Percentiles rank a stretch among this genome's conserved stretches.
These are phyloP conservation scores for Sapayoa aenigma DNA, from an alignment of 2,113 vertebrate species.

Conservation along the genomic window DNA sequence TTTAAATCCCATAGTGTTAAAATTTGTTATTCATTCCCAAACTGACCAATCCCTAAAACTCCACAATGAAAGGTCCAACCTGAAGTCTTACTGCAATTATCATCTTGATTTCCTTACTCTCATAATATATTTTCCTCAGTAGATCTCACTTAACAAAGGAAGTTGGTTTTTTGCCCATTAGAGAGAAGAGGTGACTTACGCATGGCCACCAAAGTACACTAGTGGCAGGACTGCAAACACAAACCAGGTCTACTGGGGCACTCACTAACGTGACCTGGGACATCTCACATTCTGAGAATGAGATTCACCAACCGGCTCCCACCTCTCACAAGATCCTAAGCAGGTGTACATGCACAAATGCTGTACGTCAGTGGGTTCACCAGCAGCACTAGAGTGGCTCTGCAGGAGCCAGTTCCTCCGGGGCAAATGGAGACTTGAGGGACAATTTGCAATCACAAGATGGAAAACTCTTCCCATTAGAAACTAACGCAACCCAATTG, in stretches of 20 bases:
- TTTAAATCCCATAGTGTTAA: not conserved
- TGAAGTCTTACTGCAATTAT: not conserved
- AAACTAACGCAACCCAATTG: not conserved
- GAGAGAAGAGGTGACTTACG: not conserved
- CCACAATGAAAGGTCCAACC: not conserved
- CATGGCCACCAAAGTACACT: not conserved
- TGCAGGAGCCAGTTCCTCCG: not conserved
- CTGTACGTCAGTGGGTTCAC: not conserved
- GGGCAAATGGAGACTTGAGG: not conserved
- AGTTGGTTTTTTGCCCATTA: not conserved
- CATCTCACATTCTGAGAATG: not conserved
- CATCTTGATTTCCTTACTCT: not conserved
- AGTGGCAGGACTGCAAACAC: not conserved
- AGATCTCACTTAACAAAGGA: not conserved
- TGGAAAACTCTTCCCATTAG: not conserved
- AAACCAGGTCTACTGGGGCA: not conserved
- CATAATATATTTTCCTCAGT: not conserved
- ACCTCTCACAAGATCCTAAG: not conserved
- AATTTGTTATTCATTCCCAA: not conserved
- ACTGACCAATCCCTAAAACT: not conserved
- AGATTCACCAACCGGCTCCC: not conserved
- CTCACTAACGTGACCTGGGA: fast-evolving
- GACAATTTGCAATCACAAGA: not conserved
- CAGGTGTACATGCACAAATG: fast-evolving
- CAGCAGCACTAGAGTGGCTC: not conserved